These are phyloP conservation scores for Drosophila picticornis DNA, from an alignment of 2,888 invertebrate species.

Conservation along the genomic window DNA sequence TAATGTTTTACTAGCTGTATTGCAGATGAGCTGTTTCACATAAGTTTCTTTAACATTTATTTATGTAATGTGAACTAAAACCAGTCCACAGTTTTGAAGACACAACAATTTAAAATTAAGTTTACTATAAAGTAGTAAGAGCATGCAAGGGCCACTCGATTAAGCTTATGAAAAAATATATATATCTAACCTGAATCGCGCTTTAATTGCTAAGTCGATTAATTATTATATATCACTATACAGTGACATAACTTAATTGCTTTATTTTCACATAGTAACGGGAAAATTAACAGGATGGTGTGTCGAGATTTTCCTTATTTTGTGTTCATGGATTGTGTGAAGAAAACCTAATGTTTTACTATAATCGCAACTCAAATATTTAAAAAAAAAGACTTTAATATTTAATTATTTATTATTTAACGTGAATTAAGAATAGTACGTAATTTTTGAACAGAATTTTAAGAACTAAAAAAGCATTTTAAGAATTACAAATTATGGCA, in stretches of 20 bases:
- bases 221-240: background rate
- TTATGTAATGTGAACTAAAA: background rate
- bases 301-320: background rate
- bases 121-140: background rate
- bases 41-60: background rate
- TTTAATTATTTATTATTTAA: background rate
- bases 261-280: no score
- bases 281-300: no score
- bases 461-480: no score
- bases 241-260: no score
- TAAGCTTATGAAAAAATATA: background rate
- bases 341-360: background rate
- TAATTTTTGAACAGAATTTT: background rate
- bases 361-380: background rate
- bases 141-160: background rate
- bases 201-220: background rate
- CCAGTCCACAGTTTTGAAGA: background rate
- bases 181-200: background rate
- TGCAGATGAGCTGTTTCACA: background rate
- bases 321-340: background rate
- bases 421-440: background rate
- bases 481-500: background rate
- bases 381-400: background rate
- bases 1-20: background rate
- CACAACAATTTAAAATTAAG: background rate